A percentile compares a stretch with the other conserved stretches of the same genome.
phyloP scores from a whole-genome alignment of 2,888 invertebrate genomes.

The Amphimallon solstitiale region DNA sequence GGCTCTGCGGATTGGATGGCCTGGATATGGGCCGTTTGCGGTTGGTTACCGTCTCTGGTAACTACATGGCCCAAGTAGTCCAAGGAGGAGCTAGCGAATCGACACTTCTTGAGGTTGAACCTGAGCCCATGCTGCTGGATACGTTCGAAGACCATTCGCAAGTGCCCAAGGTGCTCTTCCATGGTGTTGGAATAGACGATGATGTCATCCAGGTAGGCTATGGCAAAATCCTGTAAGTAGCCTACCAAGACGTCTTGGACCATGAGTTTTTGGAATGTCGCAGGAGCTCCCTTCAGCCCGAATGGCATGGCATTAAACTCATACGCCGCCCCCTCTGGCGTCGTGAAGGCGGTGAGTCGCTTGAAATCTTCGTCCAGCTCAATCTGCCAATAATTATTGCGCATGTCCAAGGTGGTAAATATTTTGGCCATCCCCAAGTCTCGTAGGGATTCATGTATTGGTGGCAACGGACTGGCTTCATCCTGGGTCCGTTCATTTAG shows the following conservation, averaged over 20 bases:
- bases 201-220: constrained; percentile 53
- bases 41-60: constrained; percentile 3
- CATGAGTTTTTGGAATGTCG: constrained; percentile 52
- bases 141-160: too few species aligned
- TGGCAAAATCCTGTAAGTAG: constrained; percentile 39
- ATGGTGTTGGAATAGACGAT: constrained; percentile 40
- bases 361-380: constrained; percentile 45
- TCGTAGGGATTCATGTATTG: constrained; percentile 46
- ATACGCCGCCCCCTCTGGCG: constrained; percentile 49
- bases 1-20: neutral
- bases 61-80: constrained; percentile 33
- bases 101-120: constrained; percentile 17
- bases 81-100: constrained; percentile 2
- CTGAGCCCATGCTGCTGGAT: constrained; percentile 34
- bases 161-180: constrained; percentile 43
- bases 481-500: constrained; percentile 41
- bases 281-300: constrained; percentile 49
- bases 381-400: constrained; percentile 54
- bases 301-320: constrained; percentile 52
- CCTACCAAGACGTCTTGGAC: constrained; percentile 44
- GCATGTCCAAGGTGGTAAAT: constrained; percentile 52
- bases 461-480: constrained; percentile 43
- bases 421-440: constrained; percentile 48
- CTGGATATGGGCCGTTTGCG: constrained; percentile 15
- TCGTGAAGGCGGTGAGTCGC: constrained; percentile 49